Conservation (phyloP, 1,140 invertebrate species). For the Drosophila quadrilineata region DNA sequence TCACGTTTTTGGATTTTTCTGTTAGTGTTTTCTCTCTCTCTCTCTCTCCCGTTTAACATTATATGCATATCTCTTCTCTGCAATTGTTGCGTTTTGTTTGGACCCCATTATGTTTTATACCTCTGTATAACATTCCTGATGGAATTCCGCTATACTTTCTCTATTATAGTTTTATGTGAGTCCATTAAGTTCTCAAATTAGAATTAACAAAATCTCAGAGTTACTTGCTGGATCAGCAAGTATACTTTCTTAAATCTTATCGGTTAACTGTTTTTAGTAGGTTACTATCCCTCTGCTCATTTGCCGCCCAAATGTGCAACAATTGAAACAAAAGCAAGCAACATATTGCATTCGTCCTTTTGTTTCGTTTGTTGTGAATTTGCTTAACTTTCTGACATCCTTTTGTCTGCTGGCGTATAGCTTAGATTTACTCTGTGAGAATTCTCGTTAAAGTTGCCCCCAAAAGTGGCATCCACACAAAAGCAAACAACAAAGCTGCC, state of each 20-base stretch:
- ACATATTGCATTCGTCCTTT: constrained; percentile 2
- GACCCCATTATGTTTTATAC: no score
- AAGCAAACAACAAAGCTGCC: constrained; percentile 27
- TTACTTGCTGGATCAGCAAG: no score
- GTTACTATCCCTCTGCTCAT: constrained; percentile 5
- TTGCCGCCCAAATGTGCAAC: constrained; percentile 10
- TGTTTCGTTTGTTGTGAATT: constrained; percentile 28
- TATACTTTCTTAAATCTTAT: no score
- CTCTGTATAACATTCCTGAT: no score
- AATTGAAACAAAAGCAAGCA: not conserved
- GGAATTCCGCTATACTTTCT: no score
- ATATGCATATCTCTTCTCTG: constrained; percentile 36
- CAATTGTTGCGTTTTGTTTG: no score
- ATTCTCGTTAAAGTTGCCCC: constrained; percentile 33
- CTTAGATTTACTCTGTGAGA: constrained; percentile 18
- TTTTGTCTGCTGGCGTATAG: constrained; percentile 18
- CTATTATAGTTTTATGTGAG: no score
- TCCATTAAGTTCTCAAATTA: no score
- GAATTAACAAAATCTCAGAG: no score
- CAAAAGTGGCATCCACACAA: constrained; percentile 16
- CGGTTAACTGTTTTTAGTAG: no score
- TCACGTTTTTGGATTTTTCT: not conserved
- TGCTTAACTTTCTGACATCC: constrained; percentile 31
- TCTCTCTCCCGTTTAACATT: constrained; percentile 1
- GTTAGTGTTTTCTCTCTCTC: not conserved